Evolutionary conservation across 2,888 invertebrate species (phyloP).

Genomic region (Nomada lathburiana): DNA sequence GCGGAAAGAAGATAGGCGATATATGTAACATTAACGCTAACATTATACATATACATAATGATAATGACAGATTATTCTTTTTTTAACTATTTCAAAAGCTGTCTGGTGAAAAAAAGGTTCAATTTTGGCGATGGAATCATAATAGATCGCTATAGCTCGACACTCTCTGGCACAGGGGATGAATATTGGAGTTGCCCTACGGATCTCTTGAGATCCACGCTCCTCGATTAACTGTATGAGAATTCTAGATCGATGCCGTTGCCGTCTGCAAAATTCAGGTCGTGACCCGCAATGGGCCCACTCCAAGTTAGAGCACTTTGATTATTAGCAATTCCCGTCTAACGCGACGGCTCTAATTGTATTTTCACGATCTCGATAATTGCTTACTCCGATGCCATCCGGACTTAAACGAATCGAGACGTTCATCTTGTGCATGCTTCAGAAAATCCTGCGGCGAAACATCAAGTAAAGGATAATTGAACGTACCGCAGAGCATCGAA

Average conservation of each 20-base stretch:
- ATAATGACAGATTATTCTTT: neutral
- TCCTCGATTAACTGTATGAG: slow-evolving; percentile 60
- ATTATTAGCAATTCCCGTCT: slow-evolving; percentile 36
- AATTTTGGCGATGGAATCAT: neutral
- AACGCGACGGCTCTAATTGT: slow-evolving; percentile 34
- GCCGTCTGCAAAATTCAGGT: slow-evolving; percentile 63
- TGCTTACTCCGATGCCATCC: neutral
- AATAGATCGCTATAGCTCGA: neutral
- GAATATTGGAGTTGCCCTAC: slow-evolving; percentile 34
- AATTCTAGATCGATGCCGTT: slow-evolving; percentile 56
- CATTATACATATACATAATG: neutral
- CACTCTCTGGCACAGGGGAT: neutral
- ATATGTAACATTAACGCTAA: too few relatives aligned
- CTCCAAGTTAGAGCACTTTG: slow-evolving; percentile 30
- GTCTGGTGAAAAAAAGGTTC: neutral
- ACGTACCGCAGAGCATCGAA: neutral
- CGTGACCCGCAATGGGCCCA: slow-evolving; percentile 29
- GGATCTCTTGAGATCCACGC: slow-evolving; percentile 33
- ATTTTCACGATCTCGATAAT: slow-evolving; percentile 40
- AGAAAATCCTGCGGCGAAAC: neutral
- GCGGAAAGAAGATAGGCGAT: too few relatives aligned
- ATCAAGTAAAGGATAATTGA: neutral
- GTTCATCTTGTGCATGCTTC: neutral
- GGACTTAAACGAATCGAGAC: slow-evolving; percentile 8
- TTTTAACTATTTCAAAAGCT: neutral